Conservation (phyloP, 2,797 vertebrate genomes). For the Gephyroberyx darwinii region DNA sequence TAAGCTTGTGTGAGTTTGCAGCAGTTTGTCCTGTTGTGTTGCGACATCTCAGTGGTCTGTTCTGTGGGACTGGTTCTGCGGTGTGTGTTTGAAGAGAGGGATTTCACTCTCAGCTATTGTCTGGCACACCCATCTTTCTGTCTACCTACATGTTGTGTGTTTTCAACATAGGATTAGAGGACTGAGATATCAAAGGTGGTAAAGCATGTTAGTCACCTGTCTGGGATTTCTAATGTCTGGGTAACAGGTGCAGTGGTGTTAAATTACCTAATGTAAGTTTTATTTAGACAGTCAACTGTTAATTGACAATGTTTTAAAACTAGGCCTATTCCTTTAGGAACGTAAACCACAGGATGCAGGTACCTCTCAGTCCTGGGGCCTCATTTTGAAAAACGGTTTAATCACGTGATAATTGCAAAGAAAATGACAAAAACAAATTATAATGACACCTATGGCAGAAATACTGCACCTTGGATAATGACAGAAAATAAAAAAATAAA, state of each 20-base stretch:
- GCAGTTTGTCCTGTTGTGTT: constrained; percentile 10
- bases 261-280: not conserved
- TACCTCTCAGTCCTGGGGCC: no score
- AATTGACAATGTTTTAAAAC: not conserved
- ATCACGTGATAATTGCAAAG: no score
- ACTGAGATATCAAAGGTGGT: constrained; percentile 7
- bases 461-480: not conserved
- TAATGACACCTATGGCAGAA: not conserved
- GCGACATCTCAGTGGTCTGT: constrained; percentile 32
- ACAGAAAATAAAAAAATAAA: no score
- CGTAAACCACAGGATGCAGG: no score
- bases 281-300: not conserved
- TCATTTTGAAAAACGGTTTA: no score
- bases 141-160: constrained; percentile 25
- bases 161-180: constrained; percentile 23
- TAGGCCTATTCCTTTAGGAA: no score
- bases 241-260: constrained; percentile 38
- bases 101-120: constrained; percentile 11
- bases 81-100: constrained; percentile 23
- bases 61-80: constrained; percentile 38
- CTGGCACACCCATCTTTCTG: constrained; percentile 47
- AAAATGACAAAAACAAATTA: no score
- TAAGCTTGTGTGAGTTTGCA: not conserved
- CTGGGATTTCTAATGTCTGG: constrained; percentile 32
- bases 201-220: constrained; percentile 54